Conservation (phyloP, 1,140 invertebrate species). For the Gonatopus flavifemur region DNA sequence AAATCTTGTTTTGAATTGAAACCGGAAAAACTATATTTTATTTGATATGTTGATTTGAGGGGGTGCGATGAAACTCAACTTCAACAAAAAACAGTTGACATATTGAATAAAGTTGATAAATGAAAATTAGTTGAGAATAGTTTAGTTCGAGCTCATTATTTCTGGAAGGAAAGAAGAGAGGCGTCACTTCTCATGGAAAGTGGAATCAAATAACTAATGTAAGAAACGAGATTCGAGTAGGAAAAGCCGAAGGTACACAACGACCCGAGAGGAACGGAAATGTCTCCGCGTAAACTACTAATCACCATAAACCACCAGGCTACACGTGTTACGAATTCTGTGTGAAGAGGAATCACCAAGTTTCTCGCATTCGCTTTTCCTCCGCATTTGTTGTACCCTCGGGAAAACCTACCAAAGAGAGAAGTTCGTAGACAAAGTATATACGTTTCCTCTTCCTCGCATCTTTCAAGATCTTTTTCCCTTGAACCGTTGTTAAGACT, state of each 20-base stretch:
- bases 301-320: conserved; percentile 54
- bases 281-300: conserved; percentile 53
- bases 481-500: no score
- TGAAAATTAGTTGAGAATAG: no score
- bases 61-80: not conserved
- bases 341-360: conserved; percentile 40
- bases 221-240: conserved; percentile 31
- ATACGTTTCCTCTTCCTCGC: no score
- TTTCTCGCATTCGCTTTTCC: conserved; percentile 18
- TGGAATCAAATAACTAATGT: conserved; percentile 38
- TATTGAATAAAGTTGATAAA: no score
- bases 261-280: conserved; percentile 45
- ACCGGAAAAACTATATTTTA: no score
- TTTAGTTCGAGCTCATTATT: not conserved
- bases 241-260: conserved; percentile 34
- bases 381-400: conserved; percentile 35
- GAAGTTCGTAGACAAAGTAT: no score
- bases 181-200: conserved; percentile 13
- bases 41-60: no score
- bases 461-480: no score
- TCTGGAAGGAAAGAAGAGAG: conserved; percentile 4
- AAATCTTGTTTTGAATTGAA: no score
- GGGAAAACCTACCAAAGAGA: conserved; percentile 45
- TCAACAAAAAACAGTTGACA: no score
- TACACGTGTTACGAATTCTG: conserved; percentile 56